Conservation (phyloP, 1,140 invertebrate genomes). For the Ganaspis sp. region DNA sequence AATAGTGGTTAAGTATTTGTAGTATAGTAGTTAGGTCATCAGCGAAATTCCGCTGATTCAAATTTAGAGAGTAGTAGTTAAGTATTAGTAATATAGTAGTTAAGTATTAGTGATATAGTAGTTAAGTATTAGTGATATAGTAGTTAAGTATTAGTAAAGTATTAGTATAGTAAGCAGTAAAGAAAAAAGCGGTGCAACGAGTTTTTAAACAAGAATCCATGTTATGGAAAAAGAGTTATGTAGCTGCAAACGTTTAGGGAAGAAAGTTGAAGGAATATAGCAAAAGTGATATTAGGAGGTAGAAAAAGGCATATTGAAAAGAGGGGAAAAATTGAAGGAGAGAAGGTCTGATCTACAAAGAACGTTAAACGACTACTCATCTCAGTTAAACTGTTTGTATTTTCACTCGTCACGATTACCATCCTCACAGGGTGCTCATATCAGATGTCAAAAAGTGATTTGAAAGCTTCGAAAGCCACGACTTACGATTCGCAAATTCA, state of each 20-base stretch:
- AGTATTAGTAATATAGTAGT: too few species aligned
- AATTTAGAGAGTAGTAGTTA: too few species aligned
- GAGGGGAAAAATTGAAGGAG: constrained; percentile 30
- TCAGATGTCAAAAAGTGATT: constrained; percentile 65
- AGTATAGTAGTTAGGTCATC: too few species aligned
- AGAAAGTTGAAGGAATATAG: constrained; percentile 29
- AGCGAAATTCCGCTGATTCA: too few species aligned
- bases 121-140: too few species aligned
- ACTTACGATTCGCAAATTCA: constrained; percentile 63
- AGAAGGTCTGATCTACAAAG: constrained; percentile 55
- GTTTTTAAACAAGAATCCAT: too few species aligned
- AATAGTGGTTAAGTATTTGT: background rate
- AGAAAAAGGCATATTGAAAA: constrained; percentile 16
- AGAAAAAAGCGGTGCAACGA: too few species aligned
- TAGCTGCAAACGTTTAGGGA: background rate
- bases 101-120: too few species aligned
- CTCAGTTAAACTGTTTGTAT: constrained; percentile 75
- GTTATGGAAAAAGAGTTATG: background rate
- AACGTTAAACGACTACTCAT: constrained; percentile 73
- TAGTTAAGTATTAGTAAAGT: too few species aligned
- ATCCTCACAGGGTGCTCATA: constrained; percentile 65
- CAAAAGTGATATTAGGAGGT: background rate
- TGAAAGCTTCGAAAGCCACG: constrained; percentile 62
- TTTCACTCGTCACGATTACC: constrained; percentile 73
- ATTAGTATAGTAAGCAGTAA: too few species aligned